Base-by-base conservation (phyloP, 2,797 vertebrate genomes). In the Pachyuromys duprasi region DNA sequence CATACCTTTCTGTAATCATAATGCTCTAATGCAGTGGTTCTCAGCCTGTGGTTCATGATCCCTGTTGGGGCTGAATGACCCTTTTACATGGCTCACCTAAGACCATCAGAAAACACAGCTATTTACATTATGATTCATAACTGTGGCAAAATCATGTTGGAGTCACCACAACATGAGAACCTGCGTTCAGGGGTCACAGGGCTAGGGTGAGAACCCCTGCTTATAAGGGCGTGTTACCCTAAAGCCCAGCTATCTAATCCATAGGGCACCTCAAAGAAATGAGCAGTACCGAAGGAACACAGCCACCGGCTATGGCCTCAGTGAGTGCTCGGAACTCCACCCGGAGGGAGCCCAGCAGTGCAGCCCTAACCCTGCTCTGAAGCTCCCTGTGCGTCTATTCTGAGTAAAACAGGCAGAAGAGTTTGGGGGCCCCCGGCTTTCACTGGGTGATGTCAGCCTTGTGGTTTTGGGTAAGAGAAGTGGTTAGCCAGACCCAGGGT, bases 1-100 rank as follows among this genome's bases (percentile, higher is more conserved):
- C 89, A 89, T 14, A 69, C 24, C 62, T 96, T 62, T 20, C 57
- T 14, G 86, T 93, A 36, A 86, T 81, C 70, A 49, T 75, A 86
- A 90, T 57, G 55, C 55, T 57, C 17, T 57, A 18, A 57, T 4
- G 17, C 55, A 57, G 55, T 57, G 55, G 55, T 57, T 57, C 55
- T 57, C 55, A 57, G 55, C 55, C 55, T 57, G 55, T 57, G 17
- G 55, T 15, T 57, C 55, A 57, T 18, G 17, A 57, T 1, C 55
- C 55, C 5, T 15, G 55, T 57, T 1, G 5, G 55, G 14, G 55
- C 17, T 18, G 3, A 3, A 57, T 14, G 3, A 18, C 5, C 17
- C 55, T 57, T 57, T 57, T 4, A 57, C 55, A 57, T 57, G 55
- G 55, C 55, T 57, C 17, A 57, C 55, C 55, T 18, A 57, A 57